Percentiles rank a stretch among this genome's conserved stretches.
These are phyloP conservation scores for Ormyrus nitidulus DNA, from an alignment of 2,888 invertebrate genomes.

Conservation along the genomic window DNA sequence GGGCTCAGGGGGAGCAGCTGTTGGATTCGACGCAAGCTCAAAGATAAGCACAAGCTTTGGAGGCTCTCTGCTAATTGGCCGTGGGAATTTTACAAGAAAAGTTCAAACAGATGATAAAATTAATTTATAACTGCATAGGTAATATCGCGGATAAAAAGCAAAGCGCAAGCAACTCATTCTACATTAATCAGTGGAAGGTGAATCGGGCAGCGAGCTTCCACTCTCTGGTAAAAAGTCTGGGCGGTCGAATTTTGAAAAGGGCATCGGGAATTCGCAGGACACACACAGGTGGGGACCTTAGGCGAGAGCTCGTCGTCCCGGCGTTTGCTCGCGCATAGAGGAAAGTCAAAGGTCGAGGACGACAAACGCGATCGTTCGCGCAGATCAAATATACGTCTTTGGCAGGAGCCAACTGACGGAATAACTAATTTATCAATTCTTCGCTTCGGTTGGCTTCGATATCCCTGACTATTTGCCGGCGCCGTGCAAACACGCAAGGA, in stretches of 20 bases:
- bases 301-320: neutral
- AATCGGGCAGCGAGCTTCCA: neutral
- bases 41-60: constrained; percentile 62
- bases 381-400: constrained; percentile 66
- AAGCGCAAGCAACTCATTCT: no score
- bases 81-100: constrained; percentile 29
- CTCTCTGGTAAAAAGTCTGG: neutral
- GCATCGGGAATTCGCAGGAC: constrained; percentile 44
- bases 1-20: constrained; percentile 36
- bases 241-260: constrained; percentile 44
- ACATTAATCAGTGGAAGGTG: no score
- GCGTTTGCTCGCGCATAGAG: neutral
- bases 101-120: no score
- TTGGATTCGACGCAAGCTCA: constrained; percentile 29
- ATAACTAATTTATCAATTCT: constrained; percentile 76
- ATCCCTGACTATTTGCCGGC: constrained; percentile 56
- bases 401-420: constrained; percentile 69
- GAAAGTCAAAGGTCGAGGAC: constrained; percentile 25
- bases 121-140: no score
- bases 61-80: constrained; percentile 64
- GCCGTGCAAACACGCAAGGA: constrained; percentile 20
- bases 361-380: constrained; percentile 58
- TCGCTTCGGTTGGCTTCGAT: constrained; percentile 74
- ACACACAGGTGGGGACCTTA: neutral
- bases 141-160: no score